A percentile compares a stretch with the other conserved stretches of the same genome.
These are phyloP conservation scores for Limnodromus scolopaceus DNA, from an alignment of 2,797 vertebrate species.

Conservation along the genomic window DNA sequence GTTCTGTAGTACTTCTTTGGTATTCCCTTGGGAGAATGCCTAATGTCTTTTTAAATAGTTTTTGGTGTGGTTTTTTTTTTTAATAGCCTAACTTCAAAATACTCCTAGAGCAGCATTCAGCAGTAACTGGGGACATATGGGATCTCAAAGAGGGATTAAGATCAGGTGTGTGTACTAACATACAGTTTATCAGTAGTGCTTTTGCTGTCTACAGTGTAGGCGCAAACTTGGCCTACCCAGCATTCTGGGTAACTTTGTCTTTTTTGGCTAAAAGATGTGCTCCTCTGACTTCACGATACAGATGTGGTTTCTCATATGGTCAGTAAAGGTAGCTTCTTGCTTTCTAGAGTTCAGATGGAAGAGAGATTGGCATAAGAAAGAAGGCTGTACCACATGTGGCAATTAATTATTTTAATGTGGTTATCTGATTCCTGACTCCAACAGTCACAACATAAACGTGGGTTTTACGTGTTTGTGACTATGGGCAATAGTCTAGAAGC, in stretches of 20 bases:
- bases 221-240: background rate
- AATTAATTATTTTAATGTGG: background rate
- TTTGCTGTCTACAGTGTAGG: background rate
- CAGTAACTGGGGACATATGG: background rate
- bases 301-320: background rate
- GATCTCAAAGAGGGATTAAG: background rate
- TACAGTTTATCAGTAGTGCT: background rate
- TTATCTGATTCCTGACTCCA: background rate
- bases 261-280: background rate
- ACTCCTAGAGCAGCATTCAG: background rate
- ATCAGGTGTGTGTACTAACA: accelerated
- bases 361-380: background rate
- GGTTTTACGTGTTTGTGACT: background rate
- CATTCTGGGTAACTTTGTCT: background rate
- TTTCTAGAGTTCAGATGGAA: background rate
- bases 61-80: background rate
- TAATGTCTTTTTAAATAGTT: background rate
- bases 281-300: background rate
- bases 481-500: background rate
- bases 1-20: background rate
- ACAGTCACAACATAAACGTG: background rate
- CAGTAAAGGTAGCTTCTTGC: background rate
- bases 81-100: background rate
- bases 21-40: background rate
- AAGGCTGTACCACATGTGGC: background rate